Evolutionary conservation across 2,888 invertebrate genomes (phyloP).

Genomic region (Suillia variegata): DNA sequence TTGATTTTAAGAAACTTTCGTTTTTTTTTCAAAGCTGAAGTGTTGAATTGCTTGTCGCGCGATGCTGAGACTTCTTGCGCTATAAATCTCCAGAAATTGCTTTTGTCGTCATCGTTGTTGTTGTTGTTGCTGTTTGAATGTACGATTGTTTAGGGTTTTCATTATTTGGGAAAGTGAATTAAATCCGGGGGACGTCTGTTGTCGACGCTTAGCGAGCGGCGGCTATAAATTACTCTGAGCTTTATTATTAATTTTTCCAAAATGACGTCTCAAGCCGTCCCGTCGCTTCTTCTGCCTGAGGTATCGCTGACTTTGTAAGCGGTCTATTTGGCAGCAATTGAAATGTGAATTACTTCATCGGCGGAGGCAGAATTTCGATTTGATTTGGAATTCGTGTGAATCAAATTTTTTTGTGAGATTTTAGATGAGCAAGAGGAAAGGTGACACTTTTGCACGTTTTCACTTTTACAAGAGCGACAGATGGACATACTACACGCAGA

Average conservation of each 20-base stretch:
- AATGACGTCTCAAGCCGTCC: slow-evolving; percentile 13
- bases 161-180: not conserved
- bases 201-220: not conserved
- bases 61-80: not conserved
- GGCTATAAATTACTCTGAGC: not conserved
- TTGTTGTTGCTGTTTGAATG: not conserved
- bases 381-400: too few species aligned
- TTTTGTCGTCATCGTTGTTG: not conserved
- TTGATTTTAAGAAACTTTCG: slow-evolving; percentile 2
- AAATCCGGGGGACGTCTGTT: not conserved
- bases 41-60: too few species aligned
- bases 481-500: too few species aligned
- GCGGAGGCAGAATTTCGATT: too few species aligned
- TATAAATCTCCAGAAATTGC: not conserved
- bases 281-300: too few species aligned
- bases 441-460: too few species aligned
- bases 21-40: not conserved
- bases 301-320: too few species aligned
- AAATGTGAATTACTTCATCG: slow-evolving; percentile 3
- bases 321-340: not conserved
- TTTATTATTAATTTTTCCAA: not conserved
- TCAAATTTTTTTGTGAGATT: too few species aligned
- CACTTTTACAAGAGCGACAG: too few species aligned
- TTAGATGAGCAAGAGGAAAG: too few species aligned
- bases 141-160: not conserved